Evolutionary conservation across 2,888 invertebrate species (phyloP), one percentile per base, ranked within the genome.

Genomic region (Clusia tigrina): DNA sequence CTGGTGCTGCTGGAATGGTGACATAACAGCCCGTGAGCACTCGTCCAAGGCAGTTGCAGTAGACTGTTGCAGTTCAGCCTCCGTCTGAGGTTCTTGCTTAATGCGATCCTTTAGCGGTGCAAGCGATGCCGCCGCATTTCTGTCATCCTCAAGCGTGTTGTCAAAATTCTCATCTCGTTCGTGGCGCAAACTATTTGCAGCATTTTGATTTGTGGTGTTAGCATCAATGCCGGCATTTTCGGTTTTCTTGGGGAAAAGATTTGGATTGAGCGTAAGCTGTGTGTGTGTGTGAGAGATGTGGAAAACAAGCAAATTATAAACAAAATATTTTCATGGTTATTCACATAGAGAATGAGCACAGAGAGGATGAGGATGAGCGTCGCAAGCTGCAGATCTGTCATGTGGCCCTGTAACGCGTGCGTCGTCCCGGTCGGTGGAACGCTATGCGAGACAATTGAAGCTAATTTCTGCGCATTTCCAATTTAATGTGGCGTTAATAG

Each of bases 181-280:
- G 12, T 42, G 25, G 2, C n/a, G 61, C 25, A 10, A n/a, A 18
- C n/a, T 25, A 56, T 56, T 52, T 55, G 54, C 61, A 9, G 23
- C 22, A 32, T 61, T 60, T 60, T 60, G 55, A 42, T 59, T 59
- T 23, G 48, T 9, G 25, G 24, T 37, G 51, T 20, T 22, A 2
- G 23, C 53, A 48, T 42, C 46, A 1, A 5, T n/a, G 12, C 15
- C 53, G n/a, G 57, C 60, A 1, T 56, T 58, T 20, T n/a, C 60
- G 18, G n/a, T 67, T 66, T 74, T 77, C 70, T 78, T 77, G 48
- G 74, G 69, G 65, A 78, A 78, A 38, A 78, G 69, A 74, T 79
- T 78, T 20, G 79, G 73, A 65, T 78, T 78, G 62, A 78, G 71
- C 25, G 74, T 78, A 42, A 79, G 74, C 78, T 78, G 69, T 38